Base-by-base conservation (phyloP, 1,140 invertebrate genomes). In the Harpegnathos saltator region DNA sequence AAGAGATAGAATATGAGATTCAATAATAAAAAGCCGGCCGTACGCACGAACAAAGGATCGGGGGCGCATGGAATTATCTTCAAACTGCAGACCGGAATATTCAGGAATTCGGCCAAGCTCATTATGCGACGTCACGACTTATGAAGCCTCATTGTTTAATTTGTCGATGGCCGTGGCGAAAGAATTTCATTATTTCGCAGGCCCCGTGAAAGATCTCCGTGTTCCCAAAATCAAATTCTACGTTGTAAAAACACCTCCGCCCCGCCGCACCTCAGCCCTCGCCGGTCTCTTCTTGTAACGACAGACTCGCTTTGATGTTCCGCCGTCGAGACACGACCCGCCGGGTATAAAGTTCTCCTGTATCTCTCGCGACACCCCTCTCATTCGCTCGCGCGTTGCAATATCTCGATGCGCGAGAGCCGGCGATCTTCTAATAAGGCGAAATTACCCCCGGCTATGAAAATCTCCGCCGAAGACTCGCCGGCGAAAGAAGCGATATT, bases 81-180 rank as follows among this genome's bases (percentile, higher is more conserved):
- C 7, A 54, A 24, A 19, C 22, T 50, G 65, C 65, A 52, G 66
- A 48, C 17, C 44, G 38, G 19, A 77, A 65, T 77, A 7, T 44
- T 80, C 14, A 22, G 38, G 59, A 71, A 71, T 80, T 71, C 44
- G 14, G 52, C 33, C 50, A 11, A 26, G 52, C 50, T 78, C 24
- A 69, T 58, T 78, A 80, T 71, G 14, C 12, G 29, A 58, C 24
- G 52, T 1, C 38, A 33, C 54, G 33, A 69, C 12, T 78, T 22
- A 69, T 15, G 56, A 78, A 78, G 33, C 33, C 69, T 19, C 33
- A 78, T 26, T 69, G 50, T 78, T 68, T 58, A 58, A 69, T 78
- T 78, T 78, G 56, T 68, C 54, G 26, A 52, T 77, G 14, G 29
- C 5, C 15, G 9, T 54, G 66, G 38, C 22, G 68, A 77, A 56